Evolutionary conservation across 1,140 invertebrate genomes (phyloP).

Genomic region (Drosophila rufa): DNA sequence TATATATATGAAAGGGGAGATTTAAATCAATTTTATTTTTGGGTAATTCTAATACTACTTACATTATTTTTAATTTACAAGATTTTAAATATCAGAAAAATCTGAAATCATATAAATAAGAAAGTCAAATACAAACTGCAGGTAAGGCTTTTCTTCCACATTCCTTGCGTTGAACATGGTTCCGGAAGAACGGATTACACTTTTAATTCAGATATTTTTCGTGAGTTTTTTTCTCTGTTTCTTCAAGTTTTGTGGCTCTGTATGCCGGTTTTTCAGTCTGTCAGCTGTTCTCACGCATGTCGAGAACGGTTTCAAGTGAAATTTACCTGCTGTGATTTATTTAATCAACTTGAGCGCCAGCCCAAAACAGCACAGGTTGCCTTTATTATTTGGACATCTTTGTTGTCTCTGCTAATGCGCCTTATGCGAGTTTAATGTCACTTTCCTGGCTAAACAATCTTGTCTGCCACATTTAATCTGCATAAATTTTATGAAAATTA

Average conservation of each 20-base stretch:
- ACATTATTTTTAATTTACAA: no score
- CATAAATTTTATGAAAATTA: conserved; percentile 78
- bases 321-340: conserved; percentile 79
- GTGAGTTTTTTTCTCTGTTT: neutral
- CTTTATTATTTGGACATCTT: conserved; percentile 82
- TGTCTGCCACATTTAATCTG: conserved; percentile 79
- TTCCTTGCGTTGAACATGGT: no score
- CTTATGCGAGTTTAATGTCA: conserved; percentile 79
- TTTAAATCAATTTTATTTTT: no score
- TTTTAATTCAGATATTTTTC: no score
- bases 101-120: no score
- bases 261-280: conserved; percentile 12
- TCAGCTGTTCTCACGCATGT: conserved; percentile 51
- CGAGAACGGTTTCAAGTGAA: conserved; percentile 34
- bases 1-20: no score
- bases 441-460: conserved; percentile 55
- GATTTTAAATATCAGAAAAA: no score
- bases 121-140: no score
- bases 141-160: no score
- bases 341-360: conserved; percentile 76
- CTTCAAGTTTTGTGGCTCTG: neutral
- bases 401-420: conserved; percentile 43
- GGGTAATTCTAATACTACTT: no score
- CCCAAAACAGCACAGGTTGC: conserved; percentile 54
- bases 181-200: no score